phyloP scores from a whole-genome alignment of 2,888 invertebrate species.

The Chrysotoxum bicinctum region DNA sequence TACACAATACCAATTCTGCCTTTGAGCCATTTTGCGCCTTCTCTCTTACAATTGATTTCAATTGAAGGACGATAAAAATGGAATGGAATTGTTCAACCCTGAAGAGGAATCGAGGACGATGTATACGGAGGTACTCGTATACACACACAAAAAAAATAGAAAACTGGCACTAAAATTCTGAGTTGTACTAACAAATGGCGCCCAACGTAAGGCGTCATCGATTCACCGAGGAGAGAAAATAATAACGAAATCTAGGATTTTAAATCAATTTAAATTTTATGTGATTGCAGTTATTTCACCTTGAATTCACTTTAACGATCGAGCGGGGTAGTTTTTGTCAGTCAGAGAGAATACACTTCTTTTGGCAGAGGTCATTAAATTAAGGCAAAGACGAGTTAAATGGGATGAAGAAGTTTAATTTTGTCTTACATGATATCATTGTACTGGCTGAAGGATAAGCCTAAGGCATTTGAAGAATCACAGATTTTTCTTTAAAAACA shows the following conservation, averaged over 20 bases:
- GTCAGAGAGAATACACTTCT: not conserved
- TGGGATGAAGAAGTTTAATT: not conserved
- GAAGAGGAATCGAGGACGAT: conserved; percentile 3
- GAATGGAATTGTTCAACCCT: conserved; percentile 56
- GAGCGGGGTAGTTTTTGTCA: conserved; percentile 43
- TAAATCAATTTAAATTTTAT: conserved; percentile 70
- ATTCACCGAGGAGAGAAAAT: not conserved
- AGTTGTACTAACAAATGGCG: conserved; percentile 32
- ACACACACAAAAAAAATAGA: conserved; percentile 13
- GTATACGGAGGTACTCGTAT: not conserved
- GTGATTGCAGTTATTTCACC: conserved; percentile 67
- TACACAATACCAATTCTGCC: conserved; percentile 58
- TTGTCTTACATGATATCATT: not conserved
- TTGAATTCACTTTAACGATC: conserved; percentile 61
- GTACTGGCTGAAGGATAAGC: not conserved
- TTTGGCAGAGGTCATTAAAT: not conserved
- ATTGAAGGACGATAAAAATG: conserved; percentile 70
- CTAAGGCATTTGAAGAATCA: not conserved
- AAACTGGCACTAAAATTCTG: conserved; percentile 53
- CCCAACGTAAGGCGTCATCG: conserved; percentile 21
- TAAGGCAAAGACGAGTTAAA: not conserved
- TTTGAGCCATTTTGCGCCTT: conserved; percentile 54
- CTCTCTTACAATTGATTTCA: conserved; percentile 64
- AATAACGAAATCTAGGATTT: conserved; percentile 59
- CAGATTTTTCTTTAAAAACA: not conserved